Evolutionary conservation across 2,797 vertebrate species (phyloP), one percentile per base, ranked within the genome.

Genomic region (Oreochromis mossambicus): DNA sequence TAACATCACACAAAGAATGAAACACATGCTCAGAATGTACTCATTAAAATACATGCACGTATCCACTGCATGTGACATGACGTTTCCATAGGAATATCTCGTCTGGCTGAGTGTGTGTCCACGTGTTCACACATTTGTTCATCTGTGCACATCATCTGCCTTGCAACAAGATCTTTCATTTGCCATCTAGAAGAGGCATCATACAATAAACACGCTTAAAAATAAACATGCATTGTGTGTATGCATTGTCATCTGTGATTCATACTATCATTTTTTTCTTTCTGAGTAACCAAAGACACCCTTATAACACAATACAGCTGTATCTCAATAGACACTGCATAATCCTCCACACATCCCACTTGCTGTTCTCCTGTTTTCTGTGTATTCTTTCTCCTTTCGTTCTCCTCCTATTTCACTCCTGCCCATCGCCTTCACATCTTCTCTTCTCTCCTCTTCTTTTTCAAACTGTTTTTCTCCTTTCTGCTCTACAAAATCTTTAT

Each of bases 291-390:
- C 87, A 82, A 83, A 92, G 81, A 83, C 87, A 84, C 80, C 68
- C 85, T 90, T 86, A 75, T 29, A 88, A 81, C 88, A 87, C 78
- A 84, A 88, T 90, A 54, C 87, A 91, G 82, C 85, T 81, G 80
- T 55, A 89, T 85, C 86, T 90, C 83, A 79, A 78, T 79, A 68
- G 87, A 83, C 68, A 82, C 88, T 81, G 83, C 88, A 82, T 81
- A 91, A 91, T 94, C 89, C 61, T 88, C 86, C 83, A 66, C 82
- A 82, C 90, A 83, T 90, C 91, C 90, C 85, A 92, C 90, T 91
- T 85, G 19, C 85, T 88, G 51, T 46, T 87, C 83, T 85, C 70
- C 84, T 84, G 66, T 79, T 86, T 76, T 34, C 79, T 55, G 78
- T 52, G 75, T 68, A 34, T 81, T 84, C 41, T 75, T 84, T 87